Base-by-base conservation (phyloP, 2,888 invertebrate genomes). In the Archaeoteleia sp. region DNA sequence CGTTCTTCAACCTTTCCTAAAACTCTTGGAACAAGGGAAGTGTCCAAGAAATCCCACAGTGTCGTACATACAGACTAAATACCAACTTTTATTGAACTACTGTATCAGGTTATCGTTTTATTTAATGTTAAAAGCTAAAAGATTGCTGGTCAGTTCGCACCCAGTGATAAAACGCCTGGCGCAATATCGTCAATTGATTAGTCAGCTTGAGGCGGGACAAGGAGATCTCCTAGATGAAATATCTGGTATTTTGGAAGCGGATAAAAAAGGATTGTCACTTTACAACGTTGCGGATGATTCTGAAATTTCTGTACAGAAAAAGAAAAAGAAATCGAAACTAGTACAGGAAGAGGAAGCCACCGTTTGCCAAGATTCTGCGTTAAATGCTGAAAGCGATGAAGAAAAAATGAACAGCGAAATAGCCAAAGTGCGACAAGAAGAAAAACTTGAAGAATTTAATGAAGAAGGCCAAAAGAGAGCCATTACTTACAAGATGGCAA, bases 401-500 rank as follows among this genome's bases (percentile, higher is more conserved):
- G 66, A 72, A 9, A 67, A 70, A 43, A 68, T 73, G 1, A n/a
- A n/a, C n/a, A n/a, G n/a, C n/a, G n/a, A n/a, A n/a, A n/a, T n/a
- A n/a, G n/a, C n/a, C n/a, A n/a, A n/a, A n/a, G n/a, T n/a, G n/a
- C n/a, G n/a, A n/a, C 72, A 78, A 57, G 61, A 71, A 15, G 58
- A 69, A 15, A 70, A 76, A 45, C 35, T 71, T 39, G 65, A 65
- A 29, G 32, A 48, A 23, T 48, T 35, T 1, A 37, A 69, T 35
- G 32, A 25, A n/a, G 70, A 68, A 15, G 48, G 5, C n/a, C 78
- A 88, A 43, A 96, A 95, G 80, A 89, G 97, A 75, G 90, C 91
- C 48, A 97, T 97, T 70, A 96, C 95, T 1, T 95, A 96, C 83
- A 91, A 97, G 89, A 98, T 98, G 82, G 92, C 94, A 12, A 98